Base-by-base conservation (phyloP, 2,797 vertebrate genomes). In the Pantherophis vulpinus region DNA sequence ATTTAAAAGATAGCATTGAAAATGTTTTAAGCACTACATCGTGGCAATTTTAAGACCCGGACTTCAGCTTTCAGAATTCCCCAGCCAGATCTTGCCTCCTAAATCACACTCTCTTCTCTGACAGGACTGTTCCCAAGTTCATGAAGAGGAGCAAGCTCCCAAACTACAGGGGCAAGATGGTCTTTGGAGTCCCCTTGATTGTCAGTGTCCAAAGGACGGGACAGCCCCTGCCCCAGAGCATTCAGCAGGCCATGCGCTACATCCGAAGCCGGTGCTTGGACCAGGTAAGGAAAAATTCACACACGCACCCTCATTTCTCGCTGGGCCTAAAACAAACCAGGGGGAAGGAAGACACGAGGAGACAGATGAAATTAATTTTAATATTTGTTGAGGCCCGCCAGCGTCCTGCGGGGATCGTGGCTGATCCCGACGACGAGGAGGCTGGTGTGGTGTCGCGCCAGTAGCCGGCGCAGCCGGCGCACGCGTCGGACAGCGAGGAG, bases 241-340 rank as follows among this genome's bases (percentile, higher is more conserved):
- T 99, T 94, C 98, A 99, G 96, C 98, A 98, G 94, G 98, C 98
- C 8, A 98, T 98, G 98, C 98, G 98, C 91, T 98, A 98, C 95
- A 91, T 99, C 59, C 98, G 98, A 20, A 98, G 98, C 93, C 98
- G 98, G 93, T 99, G 98, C 96, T 97, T 98, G 37, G 98, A 98
- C 95, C 98, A 99, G 98, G 98, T 99, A 95, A 95, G 96, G 20
- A 10, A 10, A 32, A 4, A 32, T 56, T 37, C 54, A 4, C 55
- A 58, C 9, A 63, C 11, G 4, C 11, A 12, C 11, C 0, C 63
- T n/a, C 63, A 74, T 88, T 88, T 59, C 18, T 59, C 11, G 20
- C n/a, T 59, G 55, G 55, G 23, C n/a, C n/a, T 59, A 11, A 79
- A 20, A 12, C 37, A 83, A 83, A 20, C 4, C 20, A 5, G 20